A percentile compares a stretch with the other conserved stretches of the same genome.
These are phyloP conservation scores for Agrypnia vestita DNA, from an alignment of 1,140 invertebrate genomes.

Conservation along the genomic window DNA sequence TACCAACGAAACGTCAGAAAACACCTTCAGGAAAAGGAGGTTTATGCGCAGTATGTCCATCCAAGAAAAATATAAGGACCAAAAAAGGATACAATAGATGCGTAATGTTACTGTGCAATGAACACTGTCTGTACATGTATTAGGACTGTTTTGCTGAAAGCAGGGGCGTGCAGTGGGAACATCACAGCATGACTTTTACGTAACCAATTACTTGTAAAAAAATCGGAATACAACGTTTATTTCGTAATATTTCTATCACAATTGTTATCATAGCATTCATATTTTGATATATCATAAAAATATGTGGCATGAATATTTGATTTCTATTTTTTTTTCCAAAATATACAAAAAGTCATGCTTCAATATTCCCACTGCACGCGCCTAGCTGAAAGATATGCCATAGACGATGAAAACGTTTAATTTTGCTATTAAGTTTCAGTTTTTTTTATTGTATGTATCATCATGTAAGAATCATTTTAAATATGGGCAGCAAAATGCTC, in stretches of 20 bases:
- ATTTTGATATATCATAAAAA: too few relatives aligned
- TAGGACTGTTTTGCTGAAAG: conserved; percentile 1
- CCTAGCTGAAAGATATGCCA: too few relatives aligned
- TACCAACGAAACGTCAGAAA: background rate
- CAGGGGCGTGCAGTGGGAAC: too few relatives aligned
- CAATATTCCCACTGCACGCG: too few relatives aligned
- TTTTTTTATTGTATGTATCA: background rate
- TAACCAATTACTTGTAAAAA: too few relatives aligned
- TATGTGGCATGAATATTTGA: too few relatives aligned
- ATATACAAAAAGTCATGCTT: too few relatives aligned
- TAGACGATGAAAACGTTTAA: background rate
- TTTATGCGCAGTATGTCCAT: background rate
- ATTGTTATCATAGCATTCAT: too few relatives aligned
- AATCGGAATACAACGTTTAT: too few relatives aligned
- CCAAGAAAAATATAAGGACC: background rate
- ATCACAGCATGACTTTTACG: too few relatives aligned
- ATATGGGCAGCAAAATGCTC: background rate
- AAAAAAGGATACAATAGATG: background rate
- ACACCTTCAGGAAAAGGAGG: background rate
- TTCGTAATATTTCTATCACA: too few relatives aligned
- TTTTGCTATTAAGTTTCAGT: background rate
- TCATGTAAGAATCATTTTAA: background rate
- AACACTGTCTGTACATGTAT: background rate
- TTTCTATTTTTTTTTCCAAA: too few relatives aligned
- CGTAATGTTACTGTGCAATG: background rate